phyloP scores from a whole-genome alignment of 1,140 invertebrate genomes.

The Aphis gossypii region DNA sequence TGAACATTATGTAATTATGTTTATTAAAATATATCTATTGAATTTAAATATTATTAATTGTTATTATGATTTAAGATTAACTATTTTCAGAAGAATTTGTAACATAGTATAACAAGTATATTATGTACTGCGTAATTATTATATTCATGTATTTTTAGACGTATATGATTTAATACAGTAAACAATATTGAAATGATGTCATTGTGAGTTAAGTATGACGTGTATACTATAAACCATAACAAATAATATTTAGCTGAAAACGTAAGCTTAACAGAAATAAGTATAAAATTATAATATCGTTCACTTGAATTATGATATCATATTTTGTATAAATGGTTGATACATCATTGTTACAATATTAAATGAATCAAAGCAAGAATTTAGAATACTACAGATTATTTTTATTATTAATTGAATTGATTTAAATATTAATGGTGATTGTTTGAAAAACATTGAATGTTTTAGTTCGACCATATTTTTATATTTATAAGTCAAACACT shows the following conservation, averaged over 20 bases:
- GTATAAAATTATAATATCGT: too few species aligned
- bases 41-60: too few species aligned
- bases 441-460: not conserved
- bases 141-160: not conserved
- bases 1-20: too few species aligned
- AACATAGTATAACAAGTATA: not conserved
- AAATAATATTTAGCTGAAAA: not conserved
- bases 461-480: not conserved
- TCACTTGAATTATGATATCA: too few species aligned
- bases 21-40: too few species aligned
- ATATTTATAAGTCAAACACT: too few species aligned
- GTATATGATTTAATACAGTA: not conserved
- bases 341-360: not conserved
- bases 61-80: not conserved
- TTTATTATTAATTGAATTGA: not conserved
- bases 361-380: not conserved
- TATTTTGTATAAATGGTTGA: not conserved
- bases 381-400: not conserved
- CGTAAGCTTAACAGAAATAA: too few species aligned
- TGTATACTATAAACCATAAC: not conserved
- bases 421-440: not conserved
- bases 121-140: not conserved
- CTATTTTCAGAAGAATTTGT: not conserved
- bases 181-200: not conserved
- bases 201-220: not conserved